A percentile compares a stretch with the other conserved stretches of the same genome.
phyloP scores from a whole-genome alignment of 2,797 vertebrate species.

The Sitta carolinensis region DNA sequence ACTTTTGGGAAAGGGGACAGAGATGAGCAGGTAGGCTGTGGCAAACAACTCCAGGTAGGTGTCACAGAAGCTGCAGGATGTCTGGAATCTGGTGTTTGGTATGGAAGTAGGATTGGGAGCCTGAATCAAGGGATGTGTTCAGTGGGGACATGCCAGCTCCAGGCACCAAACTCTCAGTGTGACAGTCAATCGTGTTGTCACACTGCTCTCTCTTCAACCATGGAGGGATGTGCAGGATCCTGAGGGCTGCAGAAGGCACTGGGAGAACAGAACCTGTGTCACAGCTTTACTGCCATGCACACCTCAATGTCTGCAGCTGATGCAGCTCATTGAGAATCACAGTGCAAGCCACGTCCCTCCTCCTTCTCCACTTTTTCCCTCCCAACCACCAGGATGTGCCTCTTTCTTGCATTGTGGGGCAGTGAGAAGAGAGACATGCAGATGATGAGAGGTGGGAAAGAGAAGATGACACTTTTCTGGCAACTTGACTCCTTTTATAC shows the following conservation, averaged over 20 bases:
- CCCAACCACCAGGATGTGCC: fast-evolving
- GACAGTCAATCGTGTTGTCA: background rate
- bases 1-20: background rate
- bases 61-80: background rate
- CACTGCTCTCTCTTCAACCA: background rate
- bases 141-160: background rate
- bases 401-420: background rate
- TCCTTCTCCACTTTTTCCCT: background rate
- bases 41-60: background rate
- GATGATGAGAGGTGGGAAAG: background rate
- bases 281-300: background rate
- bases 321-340: background rate
- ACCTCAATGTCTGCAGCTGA: background rate
- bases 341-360: background rate
- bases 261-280: background rate
- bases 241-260: background rate
- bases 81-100: background rate
- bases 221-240: background rate
- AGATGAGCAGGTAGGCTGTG: background rate
- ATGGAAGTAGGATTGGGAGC: background rate
- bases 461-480: background rate
- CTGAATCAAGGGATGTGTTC: background rate
- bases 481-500: background rate
- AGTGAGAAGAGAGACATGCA: background rate
- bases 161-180: background rate